Evolutionary conservation across 2,797 vertebrate species (phyloP).

Genomic region (Hydrolagus colliei): DNA sequence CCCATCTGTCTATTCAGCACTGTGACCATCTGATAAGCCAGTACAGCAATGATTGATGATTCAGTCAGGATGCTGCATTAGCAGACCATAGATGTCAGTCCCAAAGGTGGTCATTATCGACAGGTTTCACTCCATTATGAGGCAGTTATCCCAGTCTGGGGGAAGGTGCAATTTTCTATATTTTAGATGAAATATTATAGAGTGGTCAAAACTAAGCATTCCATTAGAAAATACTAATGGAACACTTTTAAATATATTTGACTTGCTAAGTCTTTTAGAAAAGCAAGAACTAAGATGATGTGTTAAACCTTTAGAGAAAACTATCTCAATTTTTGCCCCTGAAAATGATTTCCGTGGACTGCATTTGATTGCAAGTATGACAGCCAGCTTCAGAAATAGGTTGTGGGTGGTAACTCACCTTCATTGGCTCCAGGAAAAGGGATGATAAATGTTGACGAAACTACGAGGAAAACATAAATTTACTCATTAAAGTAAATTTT

Average conservation of each 20-base stretch:
- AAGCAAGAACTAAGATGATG: not conserved
- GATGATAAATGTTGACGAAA: too few relatives aligned
- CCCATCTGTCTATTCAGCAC: not conserved
- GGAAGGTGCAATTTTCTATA: not conserved
- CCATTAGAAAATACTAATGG: not conserved
- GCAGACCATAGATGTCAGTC: not conserved
- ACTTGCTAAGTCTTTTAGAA: not conserved
- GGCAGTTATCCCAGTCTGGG: not conserved
- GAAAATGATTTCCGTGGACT: too few relatives aligned
- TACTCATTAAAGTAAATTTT: too few relatives aligned
- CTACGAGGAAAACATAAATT: too few relatives aligned
- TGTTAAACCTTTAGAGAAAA: not conserved
- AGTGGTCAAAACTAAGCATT: not conserved
- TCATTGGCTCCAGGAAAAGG: too few relatives aligned
- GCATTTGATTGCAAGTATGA: too few relatives aligned
- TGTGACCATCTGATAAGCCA: not conserved
- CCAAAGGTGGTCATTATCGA: not conserved
- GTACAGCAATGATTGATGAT: not conserved
- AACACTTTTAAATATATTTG: too few relatives aligned
- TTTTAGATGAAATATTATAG: not conserved
- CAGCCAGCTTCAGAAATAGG: too few relatives aligned
- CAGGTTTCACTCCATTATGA: not conserved
- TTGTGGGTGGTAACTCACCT: too few relatives aligned
- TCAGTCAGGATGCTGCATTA: not conserved
- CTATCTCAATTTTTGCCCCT: too few relatives aligned